Percentiles rank a stretch among this genome's conserved stretches.
Evolutionary conservation across 1,140 invertebrate species (phyloP).

Genomic region (Oppia nitens): DNA sequence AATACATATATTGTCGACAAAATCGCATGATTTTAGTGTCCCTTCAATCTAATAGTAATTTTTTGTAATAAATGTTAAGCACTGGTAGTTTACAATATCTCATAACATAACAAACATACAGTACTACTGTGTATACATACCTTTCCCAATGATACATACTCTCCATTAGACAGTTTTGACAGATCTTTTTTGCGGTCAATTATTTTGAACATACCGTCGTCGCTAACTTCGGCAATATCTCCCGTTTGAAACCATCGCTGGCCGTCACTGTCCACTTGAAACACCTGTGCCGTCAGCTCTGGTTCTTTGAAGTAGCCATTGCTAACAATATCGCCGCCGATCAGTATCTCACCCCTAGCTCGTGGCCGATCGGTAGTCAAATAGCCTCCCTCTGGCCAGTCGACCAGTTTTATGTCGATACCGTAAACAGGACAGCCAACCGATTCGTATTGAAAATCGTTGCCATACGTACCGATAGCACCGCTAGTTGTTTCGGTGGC

Average conservation of each 20-base stretch:
- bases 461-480: slow-evolving; percentile 27
- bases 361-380: slow-evolving; percentile 62
- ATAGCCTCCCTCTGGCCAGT: slow-evolving; percentile 75
- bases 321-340: slow-evolving; percentile 77
- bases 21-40: slow-evolving; percentile 73
- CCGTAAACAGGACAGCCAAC: slow-evolving; percentile 73
- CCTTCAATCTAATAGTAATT: slow-evolving; percentile 37
- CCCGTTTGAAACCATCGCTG: slow-evolving; percentile 60
- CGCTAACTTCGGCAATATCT: slow-evolving; percentile 75
- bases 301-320: slow-evolving; percentile 82
- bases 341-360: slow-evolving; percentile 77
- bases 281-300: slow-evolving; percentile 73
- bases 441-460: slow-evolving; percentile 55
- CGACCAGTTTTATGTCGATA: slow-evolving; percentile 65
- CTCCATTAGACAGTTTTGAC: slow-evolving; percentile 89
- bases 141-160: slow-evolving; percentile 49
- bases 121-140: slow-evolving; percentile 16
- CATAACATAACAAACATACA: background rate
- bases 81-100: background rate
- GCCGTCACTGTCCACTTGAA: slow-evolving; percentile 41
- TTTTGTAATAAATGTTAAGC: background rate
- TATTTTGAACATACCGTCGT: slow-evolving; percentile 88
- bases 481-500: slow-evolving; percentile 18
- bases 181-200: slow-evolving; percentile 91
- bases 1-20: slow-evolving; percentile 89